A percentile compares a stretch with the other conserved stretches of the same genome.
Evolutionary conservation across 1,140 invertebrate species (phyloP).

Genomic region (Hycleus phaleratus): DNA sequence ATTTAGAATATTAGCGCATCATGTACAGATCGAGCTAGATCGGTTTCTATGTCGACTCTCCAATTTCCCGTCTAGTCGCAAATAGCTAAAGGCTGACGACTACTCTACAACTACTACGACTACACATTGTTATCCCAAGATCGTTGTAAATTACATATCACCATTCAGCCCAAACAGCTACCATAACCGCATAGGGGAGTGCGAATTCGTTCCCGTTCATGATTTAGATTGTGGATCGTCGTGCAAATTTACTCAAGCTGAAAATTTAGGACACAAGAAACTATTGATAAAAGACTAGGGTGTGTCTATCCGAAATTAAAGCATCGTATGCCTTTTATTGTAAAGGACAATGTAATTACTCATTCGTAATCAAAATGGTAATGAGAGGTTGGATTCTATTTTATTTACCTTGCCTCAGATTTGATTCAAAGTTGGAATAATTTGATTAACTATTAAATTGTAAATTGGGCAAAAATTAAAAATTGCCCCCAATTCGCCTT

Average conservation of each 20-base stretch:
- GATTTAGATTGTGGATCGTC: slow-evolving; percentile 9
- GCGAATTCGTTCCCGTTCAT: slow-evolving; percentile 7
- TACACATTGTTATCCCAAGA: background rate
- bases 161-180: background rate
- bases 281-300: slow-evolving; percentile 11
- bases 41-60: no score
- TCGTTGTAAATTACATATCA: slow-evolving; percentile 16
- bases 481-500: no score
- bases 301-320: slow-evolving; percentile 5
- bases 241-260: slow-evolving; percentile 9
- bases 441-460: no score
- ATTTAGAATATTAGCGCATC: slow-evolving; percentile 14
- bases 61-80: slow-evolving; percentile 1
- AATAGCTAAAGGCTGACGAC: slow-evolving; percentile 14
- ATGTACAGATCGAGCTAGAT: background rate
- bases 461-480: no score
- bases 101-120: no score
- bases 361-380: slow-evolving; percentile 16
- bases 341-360: slow-evolving; percentile 12
- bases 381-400: slow-evolving; percentile 10
- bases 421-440: no score
- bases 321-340: slow-evolving; percentile 11
- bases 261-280: slow-evolving; percentile 16
- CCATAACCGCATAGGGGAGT: background rate
- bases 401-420: slow-evolving; percentile 5